Evolutionary conservation across 2,888 invertebrate species (phyloP).

Genomic region (Poecilus cupreus): DNA sequence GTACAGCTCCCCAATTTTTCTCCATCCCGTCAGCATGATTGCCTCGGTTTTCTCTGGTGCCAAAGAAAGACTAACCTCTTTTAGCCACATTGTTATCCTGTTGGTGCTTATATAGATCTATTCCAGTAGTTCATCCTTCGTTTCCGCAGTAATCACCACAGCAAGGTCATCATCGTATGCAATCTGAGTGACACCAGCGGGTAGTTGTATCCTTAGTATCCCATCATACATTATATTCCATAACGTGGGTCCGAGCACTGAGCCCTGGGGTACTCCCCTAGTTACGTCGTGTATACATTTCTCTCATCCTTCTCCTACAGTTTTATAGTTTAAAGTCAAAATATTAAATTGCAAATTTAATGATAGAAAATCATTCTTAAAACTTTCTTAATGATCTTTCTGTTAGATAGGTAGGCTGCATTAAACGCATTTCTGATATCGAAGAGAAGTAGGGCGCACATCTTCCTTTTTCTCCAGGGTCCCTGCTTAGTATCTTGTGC

Average conservation of each 20-base stretch:
- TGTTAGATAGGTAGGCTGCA: not conserved
- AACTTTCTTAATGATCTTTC: too few relatives aligned
- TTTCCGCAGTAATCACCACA: not conserved
- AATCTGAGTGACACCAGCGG: not conserved
- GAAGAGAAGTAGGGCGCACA: not conserved
- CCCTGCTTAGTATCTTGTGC: not conserved
- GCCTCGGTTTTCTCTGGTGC: not conserved
- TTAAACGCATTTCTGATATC: not conserved
- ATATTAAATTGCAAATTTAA: too few relatives aligned
- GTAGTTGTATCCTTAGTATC: not conserved
- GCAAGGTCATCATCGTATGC: not conserved
- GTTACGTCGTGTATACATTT: too few relatives aligned
- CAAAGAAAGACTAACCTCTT: not conserved
- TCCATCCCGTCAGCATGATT: not conserved
- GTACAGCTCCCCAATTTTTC: not conserved
- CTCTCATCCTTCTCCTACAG: too few relatives aligned
- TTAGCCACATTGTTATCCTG: not conserved
- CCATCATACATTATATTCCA: not conserved
- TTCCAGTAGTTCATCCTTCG: not conserved
- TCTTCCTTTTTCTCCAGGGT: not conserved
- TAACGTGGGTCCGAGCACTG: not conserved
- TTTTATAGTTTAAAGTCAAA: too few relatives aligned
- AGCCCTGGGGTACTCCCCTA: not conserved
- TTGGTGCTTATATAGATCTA: not conserved
- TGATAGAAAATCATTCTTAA: too few relatives aligned